These are phyloP conservation scores for Poecile atricapillus DNA, from an alignment of 2,113 vertebrate genomes.

Conservation along the genomic window DNA sequence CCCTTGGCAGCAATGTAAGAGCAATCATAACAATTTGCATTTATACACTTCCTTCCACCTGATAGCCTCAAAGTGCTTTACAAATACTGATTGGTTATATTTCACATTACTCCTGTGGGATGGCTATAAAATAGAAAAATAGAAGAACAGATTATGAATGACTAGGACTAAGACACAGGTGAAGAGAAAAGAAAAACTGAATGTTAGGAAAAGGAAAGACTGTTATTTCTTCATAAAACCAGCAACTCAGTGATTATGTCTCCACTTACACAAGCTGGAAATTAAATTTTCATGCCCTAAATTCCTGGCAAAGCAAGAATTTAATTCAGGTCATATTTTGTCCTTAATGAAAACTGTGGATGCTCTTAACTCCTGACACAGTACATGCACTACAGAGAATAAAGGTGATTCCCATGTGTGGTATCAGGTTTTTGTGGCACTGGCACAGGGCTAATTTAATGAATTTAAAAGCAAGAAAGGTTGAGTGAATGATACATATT, in stretches of 20 bases:
- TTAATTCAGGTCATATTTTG: not conserved
- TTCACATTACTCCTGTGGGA: slow-evolving; percentile 34
- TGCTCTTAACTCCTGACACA: not conserved
- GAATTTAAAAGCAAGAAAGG: not conserved
- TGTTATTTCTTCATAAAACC: not conserved
- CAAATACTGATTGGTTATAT: slow-evolving; percentile 55
- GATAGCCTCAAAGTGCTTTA: slow-evolving; percentile 34
- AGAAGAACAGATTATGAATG: not conserved
- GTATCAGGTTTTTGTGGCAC: not conserved
- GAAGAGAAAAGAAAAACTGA: slow-evolving; percentile 27
- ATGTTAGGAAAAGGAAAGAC: not conserved
- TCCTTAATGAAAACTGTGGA: not conserved
- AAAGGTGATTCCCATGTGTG: not conserved
- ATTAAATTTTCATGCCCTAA: not conserved
- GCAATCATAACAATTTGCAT: not conserved
- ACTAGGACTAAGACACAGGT: not conserved
- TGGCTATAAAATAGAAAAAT: slow-evolving; percentile 48
- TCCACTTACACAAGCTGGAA: not conserved
- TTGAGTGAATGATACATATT: not conserved
- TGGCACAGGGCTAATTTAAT: not conserved
- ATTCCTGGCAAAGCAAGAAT: not conserved
- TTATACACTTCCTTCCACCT: slow-evolving; percentile 30
- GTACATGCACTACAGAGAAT: not conserved
- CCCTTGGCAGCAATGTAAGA: slow-evolving; percentile 6
- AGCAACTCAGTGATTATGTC: not conserved